phyloP scores from a whole-genome alignment of 2,797 vertebrate genomes.

The Tokudaia tokunoshimensis region DNA sequence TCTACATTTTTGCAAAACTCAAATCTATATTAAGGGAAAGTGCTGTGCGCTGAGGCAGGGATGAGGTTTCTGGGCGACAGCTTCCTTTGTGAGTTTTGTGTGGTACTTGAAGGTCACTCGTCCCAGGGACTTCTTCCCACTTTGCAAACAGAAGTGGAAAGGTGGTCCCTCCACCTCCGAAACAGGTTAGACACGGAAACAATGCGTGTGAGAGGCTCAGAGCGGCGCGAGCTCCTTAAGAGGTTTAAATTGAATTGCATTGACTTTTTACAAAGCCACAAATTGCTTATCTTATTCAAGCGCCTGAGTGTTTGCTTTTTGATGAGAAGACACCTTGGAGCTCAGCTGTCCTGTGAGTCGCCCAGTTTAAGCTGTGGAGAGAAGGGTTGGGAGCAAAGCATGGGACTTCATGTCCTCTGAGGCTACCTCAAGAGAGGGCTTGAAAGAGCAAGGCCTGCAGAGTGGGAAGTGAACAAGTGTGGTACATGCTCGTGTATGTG shows the following conservation, averaged over 20 bases:
- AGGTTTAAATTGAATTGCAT: constrained; percentile 86
- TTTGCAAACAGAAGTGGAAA: constrained; percentile 81
- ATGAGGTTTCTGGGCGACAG: constrained; percentile 81
- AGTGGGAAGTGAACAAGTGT: not conserved
- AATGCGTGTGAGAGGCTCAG: constrained; percentile 76
- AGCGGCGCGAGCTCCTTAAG: constrained; percentile 79
- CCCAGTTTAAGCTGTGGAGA: constrained; percentile 47
- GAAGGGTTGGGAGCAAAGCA: not conserved
- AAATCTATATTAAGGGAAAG: constrained; percentile 77
- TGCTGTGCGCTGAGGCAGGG: constrained; percentile 77
- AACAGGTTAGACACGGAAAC: constrained; percentile 86
- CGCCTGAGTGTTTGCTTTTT: constrained; percentile 76
- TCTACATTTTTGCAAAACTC: constrained; percentile 78
- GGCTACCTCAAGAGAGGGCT: not conserved
- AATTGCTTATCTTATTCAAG: constrained; percentile 87
- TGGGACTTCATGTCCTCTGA: not conserved
- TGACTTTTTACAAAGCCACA: constrained; percentile 85
- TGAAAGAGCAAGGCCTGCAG: not conserved
- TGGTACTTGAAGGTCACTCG: constrained; percentile 87
- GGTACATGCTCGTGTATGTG: not conserved
- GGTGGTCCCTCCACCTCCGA: constrained; percentile 78
- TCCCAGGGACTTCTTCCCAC: constrained; percentile 81
- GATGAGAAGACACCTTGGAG: constrained; percentile 75
- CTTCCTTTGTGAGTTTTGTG: constrained; percentile 86
- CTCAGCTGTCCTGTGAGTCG: not conserved